Percentiles rank a stretch among this genome's conserved stretches.
phyloP scores from a whole-genome alignment of 2,888 invertebrate species.

The Microdon myrmicae region DNA sequence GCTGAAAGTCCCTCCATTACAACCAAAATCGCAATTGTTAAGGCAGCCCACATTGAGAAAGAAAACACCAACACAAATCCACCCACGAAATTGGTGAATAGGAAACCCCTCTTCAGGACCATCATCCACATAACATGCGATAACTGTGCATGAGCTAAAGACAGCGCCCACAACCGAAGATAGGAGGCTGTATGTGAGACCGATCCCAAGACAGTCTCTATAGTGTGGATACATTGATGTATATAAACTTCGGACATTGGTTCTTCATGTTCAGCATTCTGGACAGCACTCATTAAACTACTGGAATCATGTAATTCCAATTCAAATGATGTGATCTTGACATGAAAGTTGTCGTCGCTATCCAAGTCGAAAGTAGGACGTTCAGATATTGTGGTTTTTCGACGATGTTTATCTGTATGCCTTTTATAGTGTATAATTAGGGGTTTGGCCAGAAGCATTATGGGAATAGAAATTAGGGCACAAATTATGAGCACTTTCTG shows the following conservation, averaged over 20 bases:
- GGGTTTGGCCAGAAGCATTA: slow-evolving; percentile 93
- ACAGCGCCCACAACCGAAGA: slow-evolving; percentile 97
- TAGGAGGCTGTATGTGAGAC: slow-evolving; percentile 99
- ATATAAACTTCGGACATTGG: slow-evolving; percentile 84
- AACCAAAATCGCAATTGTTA: slow-evolving; percentile 94
- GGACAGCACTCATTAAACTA: slow-evolving; percentile 57
- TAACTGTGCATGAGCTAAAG: slow-evolving; percentile 91
- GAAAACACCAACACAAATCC: slow-evolving; percentile 80
- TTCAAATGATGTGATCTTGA: not conserved
- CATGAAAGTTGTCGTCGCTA: not conserved
- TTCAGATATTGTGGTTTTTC: not conserved
- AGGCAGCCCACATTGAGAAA: slow-evolving; percentile 89
- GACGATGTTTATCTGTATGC: slow-evolving; percentile 13
- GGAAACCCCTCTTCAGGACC: slow-evolving; percentile 84
- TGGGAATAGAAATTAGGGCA: slow-evolving; percentile 85
- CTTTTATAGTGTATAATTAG: slow-evolving; percentile 73
- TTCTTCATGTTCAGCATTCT: slow-evolving; percentile 72
- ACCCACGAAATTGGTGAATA: slow-evolving; percentile 71
- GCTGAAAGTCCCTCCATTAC: slow-evolving; percentile 99
- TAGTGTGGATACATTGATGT: slow-evolving; percentile 82
- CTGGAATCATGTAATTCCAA: not conserved
- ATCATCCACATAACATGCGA: slow-evolving; percentile 91
- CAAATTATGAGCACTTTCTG: slow-evolving; percentile 81
- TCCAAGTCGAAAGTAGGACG: not conserved
- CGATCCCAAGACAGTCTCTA: slow-evolving; percentile 78